Base-by-base conservation (phyloP, 2,113 vertebrate genomes). In the Otus sunia region DNA sequence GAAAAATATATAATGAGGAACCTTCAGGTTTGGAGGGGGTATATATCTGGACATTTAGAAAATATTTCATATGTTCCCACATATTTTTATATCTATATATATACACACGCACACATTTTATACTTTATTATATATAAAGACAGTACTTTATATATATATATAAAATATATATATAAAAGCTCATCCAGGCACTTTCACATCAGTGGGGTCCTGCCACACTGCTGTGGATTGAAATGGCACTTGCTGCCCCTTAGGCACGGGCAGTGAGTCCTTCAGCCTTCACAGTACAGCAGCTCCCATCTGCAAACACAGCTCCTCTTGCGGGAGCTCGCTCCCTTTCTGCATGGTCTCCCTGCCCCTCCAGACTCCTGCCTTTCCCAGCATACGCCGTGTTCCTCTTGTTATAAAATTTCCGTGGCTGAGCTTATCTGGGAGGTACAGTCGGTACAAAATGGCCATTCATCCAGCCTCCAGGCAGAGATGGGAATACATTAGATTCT, bases 371-470 rank as follows among this genome's bases (percentile, higher is more conserved):
- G 83, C 19, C 47, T 56, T 34, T 41, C 78, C 83, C 47, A 50
- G 39, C 45, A 45, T 5, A 27, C 1, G 0, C n/a, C 0, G 1
- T 49, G 72, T 62, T 41, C 47, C 16, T 82, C 59, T 55, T 1
- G 0, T 62, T 67, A n/a, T 23, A 39, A 62, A 30, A 73, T 39
- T 20, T 30, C 88, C 1, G 0, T 26, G 16, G 47, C 64, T 67
- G 72, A 78, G 92, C 59, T 87, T 91, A 77, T 91, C 83, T 87
- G 60, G 66, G 59, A 82, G 36, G 59, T 56, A 17, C 77, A 91
- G 71, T 62, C 3, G 0, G 77, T 60, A 60, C 41, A 62, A 60
- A 87, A 56, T 2, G 10, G 27, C 53, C 66, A n/a, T 91, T 78
- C 59, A 67, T 67, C 72, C 78, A 72, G 30, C 26, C 45, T n/a